Percentiles rank a stretch among this genome's conserved stretches.
Evolutionary conservation across 2,888 invertebrate genomes (phyloP).

Genomic region (Hemistola chrysoprasaria): DNA sequence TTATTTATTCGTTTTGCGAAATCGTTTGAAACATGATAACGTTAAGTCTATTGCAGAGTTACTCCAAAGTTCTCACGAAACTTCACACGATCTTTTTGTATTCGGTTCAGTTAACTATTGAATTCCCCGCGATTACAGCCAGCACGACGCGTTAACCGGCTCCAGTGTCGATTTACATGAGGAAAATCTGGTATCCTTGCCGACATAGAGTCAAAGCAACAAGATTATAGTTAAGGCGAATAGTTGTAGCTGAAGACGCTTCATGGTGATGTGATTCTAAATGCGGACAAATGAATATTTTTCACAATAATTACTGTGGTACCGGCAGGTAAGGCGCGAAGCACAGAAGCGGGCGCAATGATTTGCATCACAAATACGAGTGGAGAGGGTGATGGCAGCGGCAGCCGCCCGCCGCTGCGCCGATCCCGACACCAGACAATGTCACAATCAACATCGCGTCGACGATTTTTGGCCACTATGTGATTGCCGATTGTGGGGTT

Average conservation of each 20-base stretch:
- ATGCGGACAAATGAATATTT: slow-evolving; percentile 75
- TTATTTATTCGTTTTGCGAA: slow-evolving; percentile 80
- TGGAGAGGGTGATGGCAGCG: slow-evolving; percentile 50
- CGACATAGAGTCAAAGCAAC: slow-evolving; percentile 11
- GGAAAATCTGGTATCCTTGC: slow-evolving; percentile 32
- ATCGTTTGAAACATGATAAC: slow-evolving; percentile 81
- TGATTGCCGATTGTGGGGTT: slow-evolving; percentile 76
- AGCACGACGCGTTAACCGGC: slow-evolving; percentile 40
- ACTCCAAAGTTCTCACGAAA: slow-evolving; percentile 68
- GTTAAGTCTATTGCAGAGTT: slow-evolving; percentile 65
- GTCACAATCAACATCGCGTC: slow-evolving; percentile 80
- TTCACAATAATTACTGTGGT: slow-evolving; percentile 73
- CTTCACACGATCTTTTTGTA: slow-evolving; percentile 73
- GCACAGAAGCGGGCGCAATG: slow-evolving; percentile 64
- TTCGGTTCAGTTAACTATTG: slow-evolving; percentile 64
- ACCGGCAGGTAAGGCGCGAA: slow-evolving; percentile 71
- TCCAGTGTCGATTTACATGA: slow-evolving; percentile 53
- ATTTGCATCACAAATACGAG: slow-evolving; percentile 71
- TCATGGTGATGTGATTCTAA: slow-evolving; percentile 59
- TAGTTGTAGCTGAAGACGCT: slow-evolving; percentile 35
- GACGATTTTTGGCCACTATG: slow-evolving; percentile 75
- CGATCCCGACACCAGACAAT: slow-evolving; percentile 68
- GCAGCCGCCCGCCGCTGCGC: slow-evolving; percentile 46
- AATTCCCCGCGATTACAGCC: slow-evolving; percentile 61
- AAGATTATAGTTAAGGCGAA: slow-evolving; percentile 22